A percentile compares a stretch with the other conserved stretches of the same genome.
Conservation (phyloP, 2,113 vertebrate genomes). For the Potamarius usumacintae region DNA sequence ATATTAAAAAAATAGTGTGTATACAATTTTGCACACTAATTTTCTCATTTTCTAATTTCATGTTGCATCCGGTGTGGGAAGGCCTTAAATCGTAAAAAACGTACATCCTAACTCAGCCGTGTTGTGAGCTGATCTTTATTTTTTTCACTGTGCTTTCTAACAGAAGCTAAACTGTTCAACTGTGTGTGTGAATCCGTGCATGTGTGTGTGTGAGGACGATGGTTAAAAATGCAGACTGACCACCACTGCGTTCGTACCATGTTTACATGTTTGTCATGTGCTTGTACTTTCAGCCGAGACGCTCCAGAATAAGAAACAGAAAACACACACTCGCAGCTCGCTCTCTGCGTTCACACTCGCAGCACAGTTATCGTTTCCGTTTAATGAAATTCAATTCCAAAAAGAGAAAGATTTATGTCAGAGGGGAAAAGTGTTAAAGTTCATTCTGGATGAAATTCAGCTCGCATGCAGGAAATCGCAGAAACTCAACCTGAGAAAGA, state of each 20-base stretch:
- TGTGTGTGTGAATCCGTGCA: not conserved
- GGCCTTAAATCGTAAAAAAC: too few species aligned
- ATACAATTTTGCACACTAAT: too few species aligned
- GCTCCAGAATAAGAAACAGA: not conserved
- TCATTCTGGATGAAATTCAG: not conserved
- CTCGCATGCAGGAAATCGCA: not conserved
- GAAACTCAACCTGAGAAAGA: not conserved
- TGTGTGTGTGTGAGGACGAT: slow-evolving; percentile 4
- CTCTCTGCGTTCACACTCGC: not conserved
- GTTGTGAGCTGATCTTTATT: too few species aligned
- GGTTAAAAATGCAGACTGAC: not conserved
- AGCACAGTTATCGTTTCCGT: not conserved
- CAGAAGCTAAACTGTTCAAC: not conserved
- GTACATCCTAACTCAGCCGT: not conserved
- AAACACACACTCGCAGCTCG: not conserved
- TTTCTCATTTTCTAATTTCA: too few species aligned
- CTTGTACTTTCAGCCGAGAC: not conserved
- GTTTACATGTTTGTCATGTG: slow-evolving; percentile 29
- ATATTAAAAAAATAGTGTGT: too few species aligned
- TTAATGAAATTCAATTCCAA: not conserved
- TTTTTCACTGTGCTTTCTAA: not conserved
- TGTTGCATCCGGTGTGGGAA: too few species aligned
- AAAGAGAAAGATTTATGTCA: slow-evolving; percentile 1
- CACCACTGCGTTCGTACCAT: not conserved
- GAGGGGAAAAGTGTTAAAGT: not conserved